Conservation (phyloP, 2,797 vertebrate genomes). For the Sebastes goodei region DNA sequence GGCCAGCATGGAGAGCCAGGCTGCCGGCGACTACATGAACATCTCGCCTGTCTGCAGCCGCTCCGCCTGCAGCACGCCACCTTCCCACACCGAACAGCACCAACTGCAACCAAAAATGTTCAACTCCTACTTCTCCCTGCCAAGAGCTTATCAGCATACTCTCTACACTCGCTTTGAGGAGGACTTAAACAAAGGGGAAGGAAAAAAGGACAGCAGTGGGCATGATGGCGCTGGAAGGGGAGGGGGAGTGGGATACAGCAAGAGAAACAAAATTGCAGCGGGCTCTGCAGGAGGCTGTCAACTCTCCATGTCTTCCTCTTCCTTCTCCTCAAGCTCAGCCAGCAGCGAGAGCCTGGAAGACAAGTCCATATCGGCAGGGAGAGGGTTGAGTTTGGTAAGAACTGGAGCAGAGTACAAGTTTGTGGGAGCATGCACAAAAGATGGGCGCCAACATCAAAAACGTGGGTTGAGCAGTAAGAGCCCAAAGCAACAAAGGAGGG, state of each 20-base stretch:
- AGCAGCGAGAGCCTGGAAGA: constrained; percentile 89
- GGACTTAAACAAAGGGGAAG: constrained; percentile 78
- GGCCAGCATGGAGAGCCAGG: constrained; percentile 76
- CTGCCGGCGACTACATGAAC: constrained; percentile 85
- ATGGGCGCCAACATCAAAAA: constrained; percentile 78
- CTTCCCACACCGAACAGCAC: constrained; percentile 79
- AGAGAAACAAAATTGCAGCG: constrained; percentile 75
- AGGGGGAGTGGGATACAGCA: constrained; percentile 73
- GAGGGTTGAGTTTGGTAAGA: constrained; percentile 72
- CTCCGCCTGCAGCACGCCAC: constrained; percentile 82
- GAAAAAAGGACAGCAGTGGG: constrained; percentile 66
- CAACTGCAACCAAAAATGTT: constrained; percentile 84
- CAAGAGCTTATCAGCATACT: constrained; percentile 83
- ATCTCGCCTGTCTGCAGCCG: constrained; percentile 85
- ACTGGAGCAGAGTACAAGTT: constrained; percentile 68
- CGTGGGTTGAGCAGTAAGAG: constrained; percentile 74
- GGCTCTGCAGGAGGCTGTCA: constrained; percentile 77
- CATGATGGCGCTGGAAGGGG: constrained; percentile 52
- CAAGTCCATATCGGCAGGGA: constrained; percentile 74
- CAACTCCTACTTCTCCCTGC: constrained; percentile 84
- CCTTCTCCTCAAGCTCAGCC: constrained; percentile 87
- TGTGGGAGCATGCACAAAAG: constrained; percentile 72
- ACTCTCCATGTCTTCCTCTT: constrained; percentile 85
- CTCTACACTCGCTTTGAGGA: constrained; percentile 84
- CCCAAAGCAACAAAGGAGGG: constrained; percentile 79